These are phyloP conservation scores for Psilopogon haemacephalus DNA, from an alignment of 2,113 vertebrate species.

Conservation along the genomic window DNA sequence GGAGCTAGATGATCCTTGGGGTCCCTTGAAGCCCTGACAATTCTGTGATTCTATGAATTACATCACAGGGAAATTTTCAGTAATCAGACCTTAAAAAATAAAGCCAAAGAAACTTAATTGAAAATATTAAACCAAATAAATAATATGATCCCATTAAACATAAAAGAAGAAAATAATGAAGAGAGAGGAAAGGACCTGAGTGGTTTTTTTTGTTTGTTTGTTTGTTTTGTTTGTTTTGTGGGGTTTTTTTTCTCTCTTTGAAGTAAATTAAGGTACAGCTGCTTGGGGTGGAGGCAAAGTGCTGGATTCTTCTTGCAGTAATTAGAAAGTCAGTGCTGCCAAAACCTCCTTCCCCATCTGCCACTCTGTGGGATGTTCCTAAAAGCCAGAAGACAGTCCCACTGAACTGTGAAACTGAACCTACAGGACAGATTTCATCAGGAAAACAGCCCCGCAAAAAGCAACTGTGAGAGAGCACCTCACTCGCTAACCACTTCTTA, in stretches of 20 bases:
- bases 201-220: slow-evolving; percentile 41
- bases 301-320: slow-evolving; percentile 15
- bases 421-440: slow-evolving; percentile 8
- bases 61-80: not conserved
- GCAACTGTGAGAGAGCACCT: not conserved
- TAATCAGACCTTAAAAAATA: not conserved
- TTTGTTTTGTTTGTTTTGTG: no score
- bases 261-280: slow-evolving; percentile 15
- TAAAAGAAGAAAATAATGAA: not conserved
- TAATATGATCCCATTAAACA: not conserved
- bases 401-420: slow-evolving; percentile 48
- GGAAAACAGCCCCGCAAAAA: not conserved
- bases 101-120: not conserved
- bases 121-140: not conserved
- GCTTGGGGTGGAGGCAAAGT: not conserved
- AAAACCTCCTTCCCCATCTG: slow-evolving; percentile 47
- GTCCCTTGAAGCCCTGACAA: no score
- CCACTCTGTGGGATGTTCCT: not conserved
- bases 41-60: not conserved
- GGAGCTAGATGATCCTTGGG: not conserved
- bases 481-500: not conserved
- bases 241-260: slow-evolving; percentile 7
- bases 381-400: slow-evolving; percentile 4
- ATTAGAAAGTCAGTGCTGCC: slow-evolving; percentile 37
- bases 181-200: not conserved